Conservation (phyloP, 2,113 vertebrate species). For the Atrichornis clamosus region DNA sequence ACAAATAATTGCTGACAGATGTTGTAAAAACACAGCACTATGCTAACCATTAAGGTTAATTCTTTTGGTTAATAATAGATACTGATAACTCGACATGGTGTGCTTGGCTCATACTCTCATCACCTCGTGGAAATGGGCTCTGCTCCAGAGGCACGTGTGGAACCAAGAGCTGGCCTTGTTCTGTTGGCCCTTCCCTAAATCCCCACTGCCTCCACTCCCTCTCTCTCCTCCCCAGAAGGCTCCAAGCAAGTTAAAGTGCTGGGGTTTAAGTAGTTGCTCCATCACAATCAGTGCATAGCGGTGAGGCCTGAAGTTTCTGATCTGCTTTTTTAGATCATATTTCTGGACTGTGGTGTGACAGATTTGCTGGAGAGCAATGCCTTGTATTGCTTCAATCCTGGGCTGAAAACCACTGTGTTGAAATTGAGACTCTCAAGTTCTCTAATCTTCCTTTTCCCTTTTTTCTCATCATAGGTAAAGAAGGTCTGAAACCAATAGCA, state of each 20-base stretch:
- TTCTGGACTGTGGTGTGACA: not conserved
- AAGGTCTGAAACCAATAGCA: not conserved
- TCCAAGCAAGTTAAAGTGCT: not conserved
- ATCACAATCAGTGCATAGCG: not conserved
- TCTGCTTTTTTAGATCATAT: not conserved
- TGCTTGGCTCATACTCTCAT: not conserved
- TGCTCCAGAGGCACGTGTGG: not conserved
- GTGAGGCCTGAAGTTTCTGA: not conserved
- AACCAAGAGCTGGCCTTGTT: not conserved
- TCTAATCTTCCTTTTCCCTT: not conserved
- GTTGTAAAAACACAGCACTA: not conserved
- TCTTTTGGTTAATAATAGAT: not conserved
- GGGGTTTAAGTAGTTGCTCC: not conserved
- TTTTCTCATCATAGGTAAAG: fast-evolving
- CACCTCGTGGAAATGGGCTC: not conserved
- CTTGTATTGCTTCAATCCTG: not conserved
- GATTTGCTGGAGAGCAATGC: not conserved
- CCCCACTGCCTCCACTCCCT: not conserved
- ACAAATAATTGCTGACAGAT: constrained; percentile 59
- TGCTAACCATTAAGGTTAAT: not conserved
- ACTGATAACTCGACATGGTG: not conserved
- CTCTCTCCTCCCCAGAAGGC: not conserved
- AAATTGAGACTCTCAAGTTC: fast-evolving
- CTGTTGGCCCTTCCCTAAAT: not conserved
- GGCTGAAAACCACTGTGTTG: not conserved